A percentile compares a stretch with the other conserved stretches of the same genome.
phyloP scores from a whole-genome alignment of 2,888 invertebrate species.

The Cryptocephalus moraei region DNA sequence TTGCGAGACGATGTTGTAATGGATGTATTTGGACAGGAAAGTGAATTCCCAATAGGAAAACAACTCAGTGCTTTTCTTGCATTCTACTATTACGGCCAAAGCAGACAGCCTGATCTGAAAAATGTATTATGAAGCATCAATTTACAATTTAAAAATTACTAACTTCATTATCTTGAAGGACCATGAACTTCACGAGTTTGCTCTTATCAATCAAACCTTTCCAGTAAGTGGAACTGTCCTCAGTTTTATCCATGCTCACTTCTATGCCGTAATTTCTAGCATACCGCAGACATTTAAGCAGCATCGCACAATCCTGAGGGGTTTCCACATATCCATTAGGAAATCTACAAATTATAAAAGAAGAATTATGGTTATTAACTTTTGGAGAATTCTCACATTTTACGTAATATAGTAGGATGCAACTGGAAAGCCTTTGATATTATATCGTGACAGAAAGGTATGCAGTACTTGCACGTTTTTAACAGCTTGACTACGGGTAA shows the following conservation, averaged over 20 bases:
- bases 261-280: conserved; percentile 41
- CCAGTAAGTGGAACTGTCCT: conserved; percentile 36
- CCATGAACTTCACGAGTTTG: conserved; percentile 45
- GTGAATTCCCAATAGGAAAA: conserved; percentile 52
- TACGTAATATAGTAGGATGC: conserved; percentile 27
- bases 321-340: conserved; percentile 20
- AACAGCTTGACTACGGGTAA: conserved; percentile 17
- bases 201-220: conserved; percentile 44
- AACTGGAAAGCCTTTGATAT: conserved; percentile 32
- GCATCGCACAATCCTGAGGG: conserved; percentile 29
- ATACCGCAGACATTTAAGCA: conserved; percentile 41
- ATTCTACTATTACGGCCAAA: conserved; percentile 60
- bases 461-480: conserved; percentile 27
- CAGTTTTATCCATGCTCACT: conserved; percentile 16
- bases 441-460: conserved; percentile 29
- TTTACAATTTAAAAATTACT: conserved; percentile 1
- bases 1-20: conserved; percentile 59
- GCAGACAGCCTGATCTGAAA: conserved; percentile 57
- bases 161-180: conserved; percentile 52
- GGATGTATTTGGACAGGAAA: conserved; percentile 51
- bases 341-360: conserved; percentile 14
- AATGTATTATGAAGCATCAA: neutral
- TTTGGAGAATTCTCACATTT: conserved; percentile 18
- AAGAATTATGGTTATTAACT: neutral
- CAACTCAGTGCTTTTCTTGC: conserved; percentile 60